Evolutionary conservation across 2,113 vertebrate species (phyloP).

Genomic region (Epinephelus cyanopodus): DNA sequence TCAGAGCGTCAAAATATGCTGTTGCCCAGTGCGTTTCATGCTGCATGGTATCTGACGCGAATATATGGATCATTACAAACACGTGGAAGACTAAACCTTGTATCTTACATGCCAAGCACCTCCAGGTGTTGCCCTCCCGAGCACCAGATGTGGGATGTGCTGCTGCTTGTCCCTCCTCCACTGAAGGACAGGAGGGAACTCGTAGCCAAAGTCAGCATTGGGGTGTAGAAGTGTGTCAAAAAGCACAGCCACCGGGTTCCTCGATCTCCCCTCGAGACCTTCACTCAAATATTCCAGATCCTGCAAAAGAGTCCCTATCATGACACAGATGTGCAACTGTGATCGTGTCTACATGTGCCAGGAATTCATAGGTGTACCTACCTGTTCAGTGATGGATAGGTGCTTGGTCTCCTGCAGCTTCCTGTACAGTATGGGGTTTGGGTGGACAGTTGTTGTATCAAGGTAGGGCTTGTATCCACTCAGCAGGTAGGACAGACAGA

Average conservation of each 20-base stretch:
- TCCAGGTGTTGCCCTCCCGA: slow-evolving; percentile 94
- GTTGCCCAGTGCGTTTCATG: too few species aligned
- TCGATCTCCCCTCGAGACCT: slow-evolving; percentile 95
- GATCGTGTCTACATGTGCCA: background rate
- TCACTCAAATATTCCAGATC: slow-evolving; percentile 95
- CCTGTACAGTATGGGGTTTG: slow-evolving; percentile 91
- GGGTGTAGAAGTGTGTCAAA: slow-evolving; percentile 96
- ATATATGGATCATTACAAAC: background rate
- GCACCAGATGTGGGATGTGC: slow-evolving; percentile 93
- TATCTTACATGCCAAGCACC: slow-evolving; percentile 97
- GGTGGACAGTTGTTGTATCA: slow-evolving; percentile 91
- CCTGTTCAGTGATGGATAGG: slow-evolving; percentile 94
- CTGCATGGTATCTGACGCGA: too few species aligned
- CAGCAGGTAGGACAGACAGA: slow-evolving; percentile 96
- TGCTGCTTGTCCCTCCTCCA: slow-evolving; percentile 96
- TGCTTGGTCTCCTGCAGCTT: slow-evolving; percentile 95
- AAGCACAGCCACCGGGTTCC: slow-evolving; percentile 95
- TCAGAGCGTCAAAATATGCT: too few species aligned
- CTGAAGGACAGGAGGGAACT: slow-evolving; percentile 92
- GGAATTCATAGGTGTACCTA: slow-evolving; percentile 61
- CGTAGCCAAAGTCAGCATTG: slow-evolving; percentile 95
- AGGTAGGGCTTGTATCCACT: slow-evolving; percentile 97
- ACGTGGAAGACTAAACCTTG: background rate
- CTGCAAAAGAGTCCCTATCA: slow-evolving; percentile 74
- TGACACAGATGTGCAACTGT: background rate